These are phyloP conservation scores for Cotesia typhae DNA, from an alignment of 1,140 invertebrate species.

Conservation along the genomic window DNA sequence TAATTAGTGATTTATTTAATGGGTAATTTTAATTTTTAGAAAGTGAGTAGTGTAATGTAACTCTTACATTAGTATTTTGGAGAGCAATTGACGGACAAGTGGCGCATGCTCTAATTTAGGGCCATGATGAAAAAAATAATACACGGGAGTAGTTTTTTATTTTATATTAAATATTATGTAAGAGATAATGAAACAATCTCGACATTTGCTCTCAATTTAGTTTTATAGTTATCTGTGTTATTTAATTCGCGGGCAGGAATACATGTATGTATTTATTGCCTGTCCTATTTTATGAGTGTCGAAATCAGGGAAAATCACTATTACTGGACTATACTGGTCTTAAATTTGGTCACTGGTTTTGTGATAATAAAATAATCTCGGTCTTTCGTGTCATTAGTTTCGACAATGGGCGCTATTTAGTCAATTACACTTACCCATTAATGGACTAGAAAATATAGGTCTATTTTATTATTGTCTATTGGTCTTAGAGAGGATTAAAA, in stretches of 20 bases:
- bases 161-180: background rate
- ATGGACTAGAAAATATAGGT: slow-evolving; percentile 1
- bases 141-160: background rate
- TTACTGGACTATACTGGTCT: too few relatives aligned
- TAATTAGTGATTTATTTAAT: too few relatives aligned
- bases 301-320: slow-evolving; percentile 49
- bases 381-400: slow-evolving; percentile 63
- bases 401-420: slow-evolving; percentile 56
- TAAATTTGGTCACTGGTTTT: slow-evolving; percentile 47
- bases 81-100: too few relatives aligned
- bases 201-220: slow-evolving; percentile 15
- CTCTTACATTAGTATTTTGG: too few relatives aligned
- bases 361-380: slow-evolving; percentile 65
- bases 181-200: slow-evolving; percentile 17
- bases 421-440: slow-evolving; percentile 55
- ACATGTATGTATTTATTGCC: background rate
- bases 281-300: slow-evolving; percentile 31
- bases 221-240: background rate
- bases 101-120: too few relatives aligned
- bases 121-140: too few relatives aligned
- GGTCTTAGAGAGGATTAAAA: too few relatives aligned
- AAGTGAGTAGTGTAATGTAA: too few relatives aligned
- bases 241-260: background rate
- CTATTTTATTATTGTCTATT: background rate
- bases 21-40: too few relatives aligned